Evolutionary conservation across 1,140 invertebrate species (phyloP).

Genomic region (Cylas formicarius): DNA sequence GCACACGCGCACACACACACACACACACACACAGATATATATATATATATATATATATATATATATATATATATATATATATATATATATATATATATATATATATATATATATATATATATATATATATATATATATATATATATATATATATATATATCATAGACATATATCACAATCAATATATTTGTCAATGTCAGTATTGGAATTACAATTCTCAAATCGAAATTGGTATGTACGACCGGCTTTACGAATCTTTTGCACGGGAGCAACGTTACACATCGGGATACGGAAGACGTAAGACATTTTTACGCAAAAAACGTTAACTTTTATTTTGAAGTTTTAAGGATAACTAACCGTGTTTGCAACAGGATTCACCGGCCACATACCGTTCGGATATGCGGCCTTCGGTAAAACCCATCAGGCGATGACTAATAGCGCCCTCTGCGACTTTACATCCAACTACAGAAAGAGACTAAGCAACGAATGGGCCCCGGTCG

Average conservation of each 20-base stretch:
- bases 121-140: no score
- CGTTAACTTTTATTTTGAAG: conserved; percentile 3
- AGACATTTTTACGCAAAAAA: background rate
- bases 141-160: no score
- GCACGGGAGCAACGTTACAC: conserved; percentile 33
- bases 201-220: no score
- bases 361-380: conserved; percentile 52
- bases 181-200: no score
- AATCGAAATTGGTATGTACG: conserved; percentile 30
- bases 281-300: conserved; percentile 23
- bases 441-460: conserved; percentile 59
- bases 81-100: no score
- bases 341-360: background rate
- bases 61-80: no score
- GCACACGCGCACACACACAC: no score
- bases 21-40: no score
- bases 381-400: conserved; percentile 59
- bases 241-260: conserved; percentile 34
- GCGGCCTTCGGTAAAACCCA: conserved; percentile 55
- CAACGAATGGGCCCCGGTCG: conserved; percentile 62
- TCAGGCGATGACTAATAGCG: conserved; percentile 54
- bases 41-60: no score
- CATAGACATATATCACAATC: no score
- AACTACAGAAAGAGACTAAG: conserved; percentile 58
- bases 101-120: no score